Percentiles rank a stretch among this genome's conserved stretches.
phyloP scores from a whole-genome alignment of 2,888 invertebrate genomes.

The Platycheirus rosarum region DNA sequence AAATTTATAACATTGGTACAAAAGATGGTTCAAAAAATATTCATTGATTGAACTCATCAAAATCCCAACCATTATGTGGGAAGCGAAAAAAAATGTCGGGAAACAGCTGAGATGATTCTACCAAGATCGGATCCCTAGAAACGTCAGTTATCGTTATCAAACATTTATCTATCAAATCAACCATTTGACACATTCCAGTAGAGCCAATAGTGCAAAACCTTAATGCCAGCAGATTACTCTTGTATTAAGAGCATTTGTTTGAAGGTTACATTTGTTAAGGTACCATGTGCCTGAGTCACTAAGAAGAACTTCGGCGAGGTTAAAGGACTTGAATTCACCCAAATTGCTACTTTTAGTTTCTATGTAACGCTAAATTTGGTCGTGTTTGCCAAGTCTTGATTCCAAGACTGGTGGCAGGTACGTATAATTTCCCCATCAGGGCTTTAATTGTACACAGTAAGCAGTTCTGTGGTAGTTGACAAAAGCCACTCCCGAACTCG shows the following conservation, averaged over 20 bases:
- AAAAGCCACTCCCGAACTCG: conserved; percentile 91
- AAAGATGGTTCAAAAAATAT: no score
- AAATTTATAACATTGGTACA: no score
- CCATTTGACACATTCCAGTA: no score
- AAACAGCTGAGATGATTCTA: no score
- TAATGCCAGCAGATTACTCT: no score
- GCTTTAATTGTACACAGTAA: conserved; percentile 85
- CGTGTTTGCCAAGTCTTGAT: conserved; percentile 87
- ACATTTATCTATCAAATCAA: no score
- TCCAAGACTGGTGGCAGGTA: conserved; percentile 87
- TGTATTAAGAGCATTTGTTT: conserved; percentile 86
- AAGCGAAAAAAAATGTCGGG: no score
- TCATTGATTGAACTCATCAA: no score
- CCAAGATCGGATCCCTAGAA: no score
- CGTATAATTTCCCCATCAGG: conserved; percentile 86
- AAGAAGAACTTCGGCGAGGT: conserved; percentile 89
- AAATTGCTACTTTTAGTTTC: conserved; percentile 90
- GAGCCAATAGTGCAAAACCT: no score
- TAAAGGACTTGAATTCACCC: conserved; percentile 90
- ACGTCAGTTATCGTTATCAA: no score
- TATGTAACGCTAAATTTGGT: conserved; percentile 88
- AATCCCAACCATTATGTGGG: no score
- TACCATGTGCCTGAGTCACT: conserved; percentile 89
- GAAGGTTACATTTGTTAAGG: conserved; percentile 88
- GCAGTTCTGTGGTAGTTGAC: conserved; percentile 86